Conservation (phyloP, 2,113 vertebrate species). For the Poecile atricapillus region DNA sequence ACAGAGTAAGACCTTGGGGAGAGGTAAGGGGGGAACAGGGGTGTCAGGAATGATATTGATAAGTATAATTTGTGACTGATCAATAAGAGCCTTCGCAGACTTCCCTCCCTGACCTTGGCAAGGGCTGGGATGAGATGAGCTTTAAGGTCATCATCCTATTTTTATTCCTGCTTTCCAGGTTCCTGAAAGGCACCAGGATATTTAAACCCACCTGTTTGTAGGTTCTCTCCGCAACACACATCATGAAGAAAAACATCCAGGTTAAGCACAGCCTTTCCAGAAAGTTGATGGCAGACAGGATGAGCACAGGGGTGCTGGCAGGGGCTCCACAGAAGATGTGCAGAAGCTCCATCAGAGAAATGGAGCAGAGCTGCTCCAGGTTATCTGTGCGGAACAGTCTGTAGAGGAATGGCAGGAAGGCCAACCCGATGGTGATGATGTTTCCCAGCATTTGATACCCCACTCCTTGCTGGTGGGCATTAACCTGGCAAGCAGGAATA, state of each 20-base stretch:
- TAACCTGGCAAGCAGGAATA: conserved; percentile 79
- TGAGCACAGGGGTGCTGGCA: conserved; percentile 50
- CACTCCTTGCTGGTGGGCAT: conserved; percentile 87
- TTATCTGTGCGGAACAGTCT: conserved; percentile 81
- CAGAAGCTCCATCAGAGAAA: conserved; percentile 75
- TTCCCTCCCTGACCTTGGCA: background rate
- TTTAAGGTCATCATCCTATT: background rate
- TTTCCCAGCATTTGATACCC: conserved; percentile 91
- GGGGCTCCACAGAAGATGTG: conserved; percentile 78
- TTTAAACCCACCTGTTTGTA: conserved; percentile 88
- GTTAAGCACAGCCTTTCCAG: conserved; percentile 88
- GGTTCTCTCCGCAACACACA: conserved; percentile 97
- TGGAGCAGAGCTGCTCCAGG: conserved; percentile 74
- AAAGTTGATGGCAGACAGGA: conserved; percentile 83
- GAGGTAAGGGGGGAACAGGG: background rate
- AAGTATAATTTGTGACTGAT: background rate
- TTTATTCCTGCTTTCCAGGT: background rate
- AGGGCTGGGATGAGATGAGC: background rate
- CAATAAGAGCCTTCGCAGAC: background rate
- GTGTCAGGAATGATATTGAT: background rate
- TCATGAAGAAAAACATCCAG: conserved; percentile 98
- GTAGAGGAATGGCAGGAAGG: conserved; percentile 87
- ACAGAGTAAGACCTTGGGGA: background rate
- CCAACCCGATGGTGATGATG: conserved; percentile 81
- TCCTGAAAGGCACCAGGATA: background rate